These are phyloP conservation scores for Acestrorhynchus altus DNA, from an alignment of 2,797 vertebrate genomes.

Conservation along the genomic window DNA sequence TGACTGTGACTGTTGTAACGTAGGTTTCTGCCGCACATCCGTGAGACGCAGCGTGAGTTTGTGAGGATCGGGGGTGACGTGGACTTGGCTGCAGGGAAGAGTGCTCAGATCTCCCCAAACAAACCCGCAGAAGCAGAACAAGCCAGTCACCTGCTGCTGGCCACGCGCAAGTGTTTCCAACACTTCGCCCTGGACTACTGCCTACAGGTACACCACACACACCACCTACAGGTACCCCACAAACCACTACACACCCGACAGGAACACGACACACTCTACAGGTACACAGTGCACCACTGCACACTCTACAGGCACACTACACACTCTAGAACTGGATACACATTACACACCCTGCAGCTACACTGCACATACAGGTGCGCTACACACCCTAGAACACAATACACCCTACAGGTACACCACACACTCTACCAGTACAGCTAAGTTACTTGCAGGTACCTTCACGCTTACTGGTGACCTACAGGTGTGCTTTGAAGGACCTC, in stretches of 20 bases:
- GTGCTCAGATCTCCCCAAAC: constrained; percentile 72
- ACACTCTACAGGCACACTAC: neutral
- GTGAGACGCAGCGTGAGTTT: constrained; percentile 73
- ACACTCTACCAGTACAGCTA: neutral
- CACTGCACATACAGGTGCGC: neutral
- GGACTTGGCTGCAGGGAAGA: constrained; percentile 69
- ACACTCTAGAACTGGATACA: neutral
- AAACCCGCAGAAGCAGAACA: constrained; percentile 69
- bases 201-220: constrained; percentile 71
- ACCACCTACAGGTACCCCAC: neutral
- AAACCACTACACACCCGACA: neutral
- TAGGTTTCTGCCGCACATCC: constrained; percentile 75
- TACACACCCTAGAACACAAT: neutral
- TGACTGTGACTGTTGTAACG: neutral
- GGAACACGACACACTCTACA: neutral
- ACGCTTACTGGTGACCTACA: too few species aligned
- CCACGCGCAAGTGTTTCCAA: constrained; percentile 78
- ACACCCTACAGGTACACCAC: neutral
- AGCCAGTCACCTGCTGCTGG: constrained; percentile 77
- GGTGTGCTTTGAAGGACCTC: too few species aligned
- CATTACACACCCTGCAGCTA: neutral
- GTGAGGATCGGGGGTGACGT: constrained; percentile 76
- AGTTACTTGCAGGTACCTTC: too few species aligned
- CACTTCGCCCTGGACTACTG: constrained; percentile 83
- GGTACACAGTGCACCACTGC: neutral